Percentiles rank a stretch among this genome's conserved stretches.
These are phyloP conservation scores for Megalops atlanticus DNA, from an alignment of 2,113 vertebrate species.

Conservation along the genomic window DNA sequence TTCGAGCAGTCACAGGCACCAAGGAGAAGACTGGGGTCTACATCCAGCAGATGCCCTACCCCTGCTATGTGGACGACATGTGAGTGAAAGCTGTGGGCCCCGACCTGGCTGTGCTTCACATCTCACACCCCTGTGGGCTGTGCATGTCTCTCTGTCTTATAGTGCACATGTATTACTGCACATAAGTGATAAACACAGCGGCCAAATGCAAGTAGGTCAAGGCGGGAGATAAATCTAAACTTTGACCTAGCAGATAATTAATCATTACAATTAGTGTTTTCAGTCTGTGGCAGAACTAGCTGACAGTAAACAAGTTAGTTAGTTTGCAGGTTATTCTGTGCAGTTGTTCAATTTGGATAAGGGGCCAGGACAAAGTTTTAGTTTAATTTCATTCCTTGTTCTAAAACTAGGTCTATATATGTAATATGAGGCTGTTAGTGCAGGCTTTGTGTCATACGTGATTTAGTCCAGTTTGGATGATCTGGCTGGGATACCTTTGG, in stretches of 20 bases:
- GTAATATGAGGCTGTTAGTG: background rate
- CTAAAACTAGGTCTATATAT: background rate
- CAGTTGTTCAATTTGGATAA: background rate
- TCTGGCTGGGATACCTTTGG: background rate
- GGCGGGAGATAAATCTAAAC: background rate
- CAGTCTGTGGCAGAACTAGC: background rate
- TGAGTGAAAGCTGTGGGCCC: conserved; percentile 57
- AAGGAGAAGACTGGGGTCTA: conserved; percentile 91
- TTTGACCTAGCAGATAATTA: background rate
- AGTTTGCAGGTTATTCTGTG: background rate
- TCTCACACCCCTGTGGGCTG: background rate
- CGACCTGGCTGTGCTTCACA: background rate
- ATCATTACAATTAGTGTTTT: background rate
- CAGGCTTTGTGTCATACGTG: background rate
- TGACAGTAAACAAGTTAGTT: background rate
- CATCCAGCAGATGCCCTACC: conserved; percentile 98
- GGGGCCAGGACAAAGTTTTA: background rate
- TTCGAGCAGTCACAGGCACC: conserved; percentile 81
- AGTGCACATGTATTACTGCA: background rate
- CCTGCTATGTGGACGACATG: conserved; percentile 97
- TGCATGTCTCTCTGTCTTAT: background rate
- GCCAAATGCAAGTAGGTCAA: background rate
- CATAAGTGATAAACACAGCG: background rate
- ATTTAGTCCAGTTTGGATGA: background rate
- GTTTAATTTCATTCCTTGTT: no score